phyloP scores from a whole-genome alignment of 2,888 invertebrate species.

The Sphecodes monilicornis region DNA sequence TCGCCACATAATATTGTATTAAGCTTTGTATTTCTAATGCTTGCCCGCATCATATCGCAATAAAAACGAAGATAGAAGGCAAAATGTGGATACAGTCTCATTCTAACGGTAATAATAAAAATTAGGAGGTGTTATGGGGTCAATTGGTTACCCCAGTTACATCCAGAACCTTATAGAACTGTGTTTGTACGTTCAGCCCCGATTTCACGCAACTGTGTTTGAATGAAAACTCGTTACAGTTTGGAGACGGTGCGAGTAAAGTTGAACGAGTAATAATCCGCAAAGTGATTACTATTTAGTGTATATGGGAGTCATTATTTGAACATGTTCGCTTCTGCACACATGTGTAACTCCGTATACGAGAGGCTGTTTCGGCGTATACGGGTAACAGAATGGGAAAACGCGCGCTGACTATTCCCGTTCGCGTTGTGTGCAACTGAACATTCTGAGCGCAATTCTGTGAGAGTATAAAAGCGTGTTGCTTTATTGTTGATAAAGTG shows the following conservation, averaged over 20 bases:
- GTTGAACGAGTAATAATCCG: neutral
- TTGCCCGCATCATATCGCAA: too few relatives aligned
- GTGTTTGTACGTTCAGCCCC: too few relatives aligned
- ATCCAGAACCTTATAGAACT: neutral
- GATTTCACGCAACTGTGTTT: neutral
- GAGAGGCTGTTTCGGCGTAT: neutral
- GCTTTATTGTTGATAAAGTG: neutral
- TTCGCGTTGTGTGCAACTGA: neutral
- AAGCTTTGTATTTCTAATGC: too few relatives aligned
- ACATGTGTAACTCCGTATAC: neutral
- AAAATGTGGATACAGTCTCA: neutral
- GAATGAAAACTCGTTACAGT: constrained; percentile 7
- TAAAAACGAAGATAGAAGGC: neutral
- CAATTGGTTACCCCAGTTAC: neutral
- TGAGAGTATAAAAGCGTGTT: neutral
- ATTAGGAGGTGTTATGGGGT: neutral
- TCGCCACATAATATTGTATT: neutral
- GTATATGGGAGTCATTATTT: neutral
- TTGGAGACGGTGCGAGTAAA: neutral
- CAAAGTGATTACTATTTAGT: constrained; percentile 7
- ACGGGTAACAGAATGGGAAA: neutral
- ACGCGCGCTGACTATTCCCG: neutral
- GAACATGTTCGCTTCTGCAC: neutral
- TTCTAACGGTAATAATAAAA: neutral
- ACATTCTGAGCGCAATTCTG: neutral